phyloP scores from a whole-genome alignment of 2,797 vertebrate species.

The Nannoperca obscura region DNA sequence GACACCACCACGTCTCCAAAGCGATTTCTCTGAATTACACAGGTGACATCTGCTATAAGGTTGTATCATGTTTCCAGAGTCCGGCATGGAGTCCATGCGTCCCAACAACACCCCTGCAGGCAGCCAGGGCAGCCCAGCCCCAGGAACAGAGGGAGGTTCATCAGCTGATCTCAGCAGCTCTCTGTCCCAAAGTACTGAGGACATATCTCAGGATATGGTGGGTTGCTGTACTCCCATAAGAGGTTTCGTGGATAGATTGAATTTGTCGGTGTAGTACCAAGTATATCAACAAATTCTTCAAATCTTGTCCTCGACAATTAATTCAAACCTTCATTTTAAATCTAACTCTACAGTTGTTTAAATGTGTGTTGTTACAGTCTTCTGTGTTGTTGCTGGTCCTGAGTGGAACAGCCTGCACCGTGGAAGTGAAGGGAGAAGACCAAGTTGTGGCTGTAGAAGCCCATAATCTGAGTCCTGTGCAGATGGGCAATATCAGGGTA shows the following conservation, averaged over 20 bases:
- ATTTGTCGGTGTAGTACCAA: neutral
- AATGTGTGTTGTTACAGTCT: constrained; percentile 82
- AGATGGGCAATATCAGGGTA: constrained; percentile 88
- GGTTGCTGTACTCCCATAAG: constrained; percentile 42
- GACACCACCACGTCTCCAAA: neutral
- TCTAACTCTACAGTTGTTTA: neutral
- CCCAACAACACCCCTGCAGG: constrained; percentile 76
- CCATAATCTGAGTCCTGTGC: constrained; percentile 84
- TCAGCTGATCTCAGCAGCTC: constrained; percentile 92
- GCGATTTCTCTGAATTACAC: neutral
- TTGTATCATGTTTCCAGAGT: constrained; percentile 81
- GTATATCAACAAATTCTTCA: neutral
- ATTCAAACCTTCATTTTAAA: neutral
- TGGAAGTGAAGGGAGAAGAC: constrained; percentile 89
- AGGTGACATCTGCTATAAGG: neutral
- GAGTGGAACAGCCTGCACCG: constrained; percentile 84
- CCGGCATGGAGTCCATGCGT: constrained; percentile 86
- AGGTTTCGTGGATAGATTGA: constrained; percentile 4
- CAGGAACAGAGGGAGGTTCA: constrained; percentile 83
- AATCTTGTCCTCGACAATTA: neutral
- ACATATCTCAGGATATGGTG: constrained; percentile 88
- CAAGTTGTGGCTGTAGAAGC: constrained; percentile 87
- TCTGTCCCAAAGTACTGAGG: constrained; percentile 88
- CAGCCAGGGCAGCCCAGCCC: constrained; percentile 80
- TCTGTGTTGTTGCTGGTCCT: constrained; percentile 90